Base-by-base conservation (phyloP, 2,797 vertebrate genomes). In the Scolopax bukidnonensis region DNA sequence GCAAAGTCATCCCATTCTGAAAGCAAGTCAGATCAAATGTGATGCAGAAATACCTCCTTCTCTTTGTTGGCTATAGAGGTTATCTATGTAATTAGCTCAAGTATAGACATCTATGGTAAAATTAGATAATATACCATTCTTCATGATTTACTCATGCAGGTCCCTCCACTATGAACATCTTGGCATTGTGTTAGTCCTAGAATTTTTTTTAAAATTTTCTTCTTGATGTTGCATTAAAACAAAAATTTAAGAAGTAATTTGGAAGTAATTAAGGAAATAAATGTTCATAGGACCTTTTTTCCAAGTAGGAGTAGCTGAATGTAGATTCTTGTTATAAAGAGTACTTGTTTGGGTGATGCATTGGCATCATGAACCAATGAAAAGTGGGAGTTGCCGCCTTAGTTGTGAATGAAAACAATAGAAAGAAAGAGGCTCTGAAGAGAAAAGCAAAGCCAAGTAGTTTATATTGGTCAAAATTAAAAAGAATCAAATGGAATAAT, bases 21-120 rank as follows among this genome's bases (percentile, higher is more conserved):
- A 91, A 60, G 16, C 9, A 69, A 70, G 20, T 15, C 43, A 32
- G 28, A 47, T 67, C 30, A 93, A 71, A 75, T 30, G 10, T 48
- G 40, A 43, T 40, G 21, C 47, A 38, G 36, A 89, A 64, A 4
- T 5, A 47, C 0, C 0, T 16, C 7, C 32, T 71, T n/a, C 36
- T 79, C 14, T 70, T 61, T 80, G 27, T 59, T 61, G 16, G 47
- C 40, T 36, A 32, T 27, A 40, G 51, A 54, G 8, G 4, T 67
- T 83, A 54, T n/a, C 27, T 56, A 3, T 32, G 36, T 56, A 77
- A 60, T 12, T 20, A 57, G 24, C 28, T 73, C 25, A 79, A 56
- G 10, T 61, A 56, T 4, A 81, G 41, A 78, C 10, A 59, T 8
- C 18, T 54, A 19, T 24, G 21, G 8, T 73, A 82, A 82, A 76